Conservation (phyloP, 2,797 vertebrate genomes). For the Trachops cirrhosus region DNA sequence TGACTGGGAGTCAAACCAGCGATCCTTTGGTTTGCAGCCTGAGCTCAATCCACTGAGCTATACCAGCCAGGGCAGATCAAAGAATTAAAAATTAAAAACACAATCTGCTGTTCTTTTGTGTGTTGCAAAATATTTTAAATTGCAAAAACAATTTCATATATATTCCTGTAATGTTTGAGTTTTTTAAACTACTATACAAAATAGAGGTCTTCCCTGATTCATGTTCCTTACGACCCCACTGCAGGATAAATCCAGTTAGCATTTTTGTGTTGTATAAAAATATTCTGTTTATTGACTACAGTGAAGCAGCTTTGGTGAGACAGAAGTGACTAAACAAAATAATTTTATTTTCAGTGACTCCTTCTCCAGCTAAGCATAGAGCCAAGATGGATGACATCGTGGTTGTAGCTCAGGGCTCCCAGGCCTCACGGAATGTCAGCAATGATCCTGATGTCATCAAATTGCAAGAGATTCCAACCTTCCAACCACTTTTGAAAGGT, state of each 20-base stretch:
- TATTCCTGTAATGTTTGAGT: not conserved
- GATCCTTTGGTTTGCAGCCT: no score
- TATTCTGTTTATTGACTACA: not conserved
- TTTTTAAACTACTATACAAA: not conserved
- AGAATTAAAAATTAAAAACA: not conserved
- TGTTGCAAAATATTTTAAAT: not conserved
- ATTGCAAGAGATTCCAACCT: constrained; percentile 97
- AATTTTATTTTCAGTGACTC: constrained; percentile 84
- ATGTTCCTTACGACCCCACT: not conserved
- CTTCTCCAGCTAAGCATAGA: constrained; percentile 94
- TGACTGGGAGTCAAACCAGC: no score
- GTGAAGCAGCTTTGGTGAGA: not conserved
- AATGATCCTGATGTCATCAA: constrained; percentile 99
- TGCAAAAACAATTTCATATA: not conserved
- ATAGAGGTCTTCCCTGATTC: not conserved
- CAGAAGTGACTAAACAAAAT: not conserved
- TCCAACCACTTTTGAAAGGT: constrained; percentile 98
- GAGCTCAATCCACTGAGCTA: no score
- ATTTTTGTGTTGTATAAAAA: constrained; percentile 5
- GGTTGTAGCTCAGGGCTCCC: constrained; percentile 94
- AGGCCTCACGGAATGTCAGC: constrained; percentile 93
- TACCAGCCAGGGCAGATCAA: not conserved
- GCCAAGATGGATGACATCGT: constrained; percentile 99
- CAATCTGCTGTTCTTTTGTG: not conserved
- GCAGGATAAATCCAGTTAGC: not conserved